A percentile compares a stretch with the other conserved stretches of the same genome.
These are phyloP conservation scores for Caenorhabditis latens DNA, from an alignment of 1,140 invertebrate species.

Conservation along the genomic window DNA sequence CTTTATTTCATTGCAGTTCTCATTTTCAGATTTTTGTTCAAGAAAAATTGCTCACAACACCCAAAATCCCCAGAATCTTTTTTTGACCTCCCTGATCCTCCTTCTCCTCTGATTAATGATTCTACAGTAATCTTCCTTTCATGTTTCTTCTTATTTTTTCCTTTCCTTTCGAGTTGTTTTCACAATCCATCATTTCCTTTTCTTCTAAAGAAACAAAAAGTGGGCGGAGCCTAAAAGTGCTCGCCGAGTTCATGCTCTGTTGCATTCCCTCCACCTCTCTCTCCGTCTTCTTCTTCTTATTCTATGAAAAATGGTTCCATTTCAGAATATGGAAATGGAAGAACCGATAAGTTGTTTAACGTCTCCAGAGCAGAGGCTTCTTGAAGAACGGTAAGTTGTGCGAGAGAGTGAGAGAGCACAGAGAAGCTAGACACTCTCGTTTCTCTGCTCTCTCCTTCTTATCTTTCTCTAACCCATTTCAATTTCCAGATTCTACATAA, in stretches of 20 bases:
- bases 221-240: slow-evolving; percentile 43
- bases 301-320: background rate
- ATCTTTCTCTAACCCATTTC: background rate
- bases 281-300: background rate
- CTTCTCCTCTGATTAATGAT: slow-evolving; percentile 9
- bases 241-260: slow-evolving; percentile 35
- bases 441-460: background rate
- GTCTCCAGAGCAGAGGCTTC: slow-evolving; percentile 20
- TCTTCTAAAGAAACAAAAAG: background rate
- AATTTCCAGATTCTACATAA: slow-evolving; percentile 37
- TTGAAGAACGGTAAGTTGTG: slow-evolving; percentile 1
- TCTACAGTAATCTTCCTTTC: background rate
- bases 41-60: too few species aligned
- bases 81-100: background rate
- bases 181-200: slow-evolving; percentile 27
- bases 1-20: too few species aligned
- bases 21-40: too few species aligned
- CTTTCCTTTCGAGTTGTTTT: slow-evolving; percentile 26
- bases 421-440: background rate
- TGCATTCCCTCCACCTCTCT: slow-evolving; percentile 29
- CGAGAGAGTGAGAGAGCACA: background rate
- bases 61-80: background rate
- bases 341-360: slow-evolving; percentile 47
- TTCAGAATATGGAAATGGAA: slow-evolving; percentile 46
- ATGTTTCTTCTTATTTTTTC: slow-evolving; percentile 4